Conservation (phyloP, 1,140 invertebrate genomes). For the Sitobion miscanthi region DNA sequence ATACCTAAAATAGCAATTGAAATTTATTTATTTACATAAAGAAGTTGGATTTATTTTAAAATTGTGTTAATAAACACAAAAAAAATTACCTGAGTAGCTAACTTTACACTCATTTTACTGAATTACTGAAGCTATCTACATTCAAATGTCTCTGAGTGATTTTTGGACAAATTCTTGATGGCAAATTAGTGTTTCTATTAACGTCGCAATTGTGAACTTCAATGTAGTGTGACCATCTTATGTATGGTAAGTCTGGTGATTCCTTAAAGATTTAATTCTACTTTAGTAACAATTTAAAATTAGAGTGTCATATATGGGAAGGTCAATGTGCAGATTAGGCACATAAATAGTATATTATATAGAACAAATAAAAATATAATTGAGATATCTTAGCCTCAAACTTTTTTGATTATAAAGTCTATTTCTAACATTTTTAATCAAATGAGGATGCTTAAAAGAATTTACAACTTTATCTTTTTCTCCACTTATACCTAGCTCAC, state of each 20-base stretch:
- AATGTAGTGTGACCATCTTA: background rate
- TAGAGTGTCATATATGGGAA: too few relatives aligned
- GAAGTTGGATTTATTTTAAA: too few relatives aligned
- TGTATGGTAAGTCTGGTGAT: background rate
- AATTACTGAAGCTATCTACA: background rate
- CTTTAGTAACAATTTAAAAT: too few relatives aligned
- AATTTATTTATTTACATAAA: too few relatives aligned
- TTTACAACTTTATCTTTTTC: background rate
- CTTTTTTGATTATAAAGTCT: too few relatives aligned
- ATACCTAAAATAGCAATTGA: background rate
- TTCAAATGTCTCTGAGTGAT: background rate
- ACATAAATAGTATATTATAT: too few relatives aligned
- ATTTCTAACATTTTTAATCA: too few relatives aligned
- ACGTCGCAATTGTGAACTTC: background rate
- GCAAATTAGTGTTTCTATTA: background rate
- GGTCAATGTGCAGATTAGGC: too few relatives aligned
- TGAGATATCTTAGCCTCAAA: too few relatives aligned
- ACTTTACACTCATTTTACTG: background rate
- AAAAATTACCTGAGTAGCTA: background rate
- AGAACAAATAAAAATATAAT: too few relatives aligned
- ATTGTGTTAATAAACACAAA: background rate
- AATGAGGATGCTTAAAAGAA: background rate
- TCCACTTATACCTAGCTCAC: background rate
- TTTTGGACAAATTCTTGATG: background rate
- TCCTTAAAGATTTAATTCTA: background rate